Evolutionary conservation across 2,888 invertebrate genomes (phyloP).

Genomic region (Euphydryas editha): DNA sequence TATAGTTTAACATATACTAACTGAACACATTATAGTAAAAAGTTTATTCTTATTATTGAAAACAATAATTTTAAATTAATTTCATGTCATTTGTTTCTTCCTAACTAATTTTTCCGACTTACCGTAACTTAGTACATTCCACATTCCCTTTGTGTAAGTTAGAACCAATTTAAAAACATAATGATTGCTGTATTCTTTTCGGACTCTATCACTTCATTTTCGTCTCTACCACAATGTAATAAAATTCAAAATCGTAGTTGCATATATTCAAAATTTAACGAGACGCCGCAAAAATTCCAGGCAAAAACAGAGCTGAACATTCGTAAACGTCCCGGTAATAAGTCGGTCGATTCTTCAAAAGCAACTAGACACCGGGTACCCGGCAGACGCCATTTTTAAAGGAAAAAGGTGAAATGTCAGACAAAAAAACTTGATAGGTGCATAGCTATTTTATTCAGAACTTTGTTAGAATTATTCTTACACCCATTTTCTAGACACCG

Average conservation of each 20-base stretch:
- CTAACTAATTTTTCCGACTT: conserved; percentile 25
- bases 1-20: too few relatives aligned
- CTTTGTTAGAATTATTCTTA: conserved; percentile 6
- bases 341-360: conserved; percentile 54
- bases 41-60: not conserved
- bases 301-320: conserved; percentile 52
- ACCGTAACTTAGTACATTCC: conserved; percentile 24
- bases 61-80: not conserved
- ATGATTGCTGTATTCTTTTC: conserved; percentile 35
- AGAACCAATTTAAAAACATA: conserved; percentile 39
- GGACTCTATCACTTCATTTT: conserved; percentile 13
- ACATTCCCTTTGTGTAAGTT: conserved; percentile 36
- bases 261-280: conserved; percentile 44
- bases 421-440: conserved; percentile 34
- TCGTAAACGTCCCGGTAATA: conserved; percentile 56
- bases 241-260: conserved; percentile 25
- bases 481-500: not conserved
- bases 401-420: conserved; percentile 39
- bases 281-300: conserved; percentile 47
- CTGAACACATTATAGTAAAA: not conserved
- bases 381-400: conserved; percentile 42
- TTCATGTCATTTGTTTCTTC: conserved; percentile 12
- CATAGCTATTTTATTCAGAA: conserved; percentile 15
- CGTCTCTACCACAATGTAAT: conserved; percentile 19
- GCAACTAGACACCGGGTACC: conserved; percentile 46